Percentiles rank a stretch among this genome's conserved stretches.
Evolutionary conservation across 1,140 invertebrate genomes (phyloP).

Genomic region (Medauroidea extradentata): DNA sequence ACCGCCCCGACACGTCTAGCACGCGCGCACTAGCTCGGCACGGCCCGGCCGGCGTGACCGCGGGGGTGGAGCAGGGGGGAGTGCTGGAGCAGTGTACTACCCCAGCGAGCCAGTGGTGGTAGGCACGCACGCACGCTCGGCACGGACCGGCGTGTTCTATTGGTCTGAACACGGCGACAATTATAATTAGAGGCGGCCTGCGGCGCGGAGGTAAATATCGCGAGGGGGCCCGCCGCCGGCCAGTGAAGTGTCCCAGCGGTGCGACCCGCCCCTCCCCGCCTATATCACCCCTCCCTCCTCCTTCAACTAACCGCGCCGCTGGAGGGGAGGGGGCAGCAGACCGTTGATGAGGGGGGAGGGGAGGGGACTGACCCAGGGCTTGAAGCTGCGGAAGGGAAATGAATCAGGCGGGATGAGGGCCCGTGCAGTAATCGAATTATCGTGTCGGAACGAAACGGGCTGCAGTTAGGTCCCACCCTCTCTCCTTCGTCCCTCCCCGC

Average conservation of each 20-base stretch:
- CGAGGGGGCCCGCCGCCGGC: neutral
- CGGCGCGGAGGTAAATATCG: too few species aligned
- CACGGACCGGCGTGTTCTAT: too few species aligned
- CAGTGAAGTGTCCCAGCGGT: neutral
- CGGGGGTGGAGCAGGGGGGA: too few species aligned
- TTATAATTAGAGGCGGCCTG: conserved; percentile 3
- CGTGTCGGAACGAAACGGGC: neutral
- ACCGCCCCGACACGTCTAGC: too few species aligned
- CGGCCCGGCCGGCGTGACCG: too few species aligned
- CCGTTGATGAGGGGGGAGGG: neutral
- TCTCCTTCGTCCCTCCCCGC: neutral
- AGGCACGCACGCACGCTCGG: too few species aligned
- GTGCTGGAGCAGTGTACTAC: too few species aligned
- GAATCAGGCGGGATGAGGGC: conserved; percentile 3
- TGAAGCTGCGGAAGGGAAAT: neutral
- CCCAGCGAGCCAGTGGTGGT: too few species aligned
- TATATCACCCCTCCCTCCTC: neutral
- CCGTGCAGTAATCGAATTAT: conserved; percentile 1
- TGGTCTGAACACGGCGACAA: neutral
- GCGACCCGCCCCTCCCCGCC: neutral
- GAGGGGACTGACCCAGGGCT: neutral
- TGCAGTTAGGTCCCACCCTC: neutral
- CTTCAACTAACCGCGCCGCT: neutral
- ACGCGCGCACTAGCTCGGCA: too few species aligned
- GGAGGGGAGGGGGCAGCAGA: neutral